Evolutionary conservation across 2,797 vertebrate species (phyloP), one percentile per base, ranked within the genome.

Genomic region (Thalassophryne amazonica): DNA sequence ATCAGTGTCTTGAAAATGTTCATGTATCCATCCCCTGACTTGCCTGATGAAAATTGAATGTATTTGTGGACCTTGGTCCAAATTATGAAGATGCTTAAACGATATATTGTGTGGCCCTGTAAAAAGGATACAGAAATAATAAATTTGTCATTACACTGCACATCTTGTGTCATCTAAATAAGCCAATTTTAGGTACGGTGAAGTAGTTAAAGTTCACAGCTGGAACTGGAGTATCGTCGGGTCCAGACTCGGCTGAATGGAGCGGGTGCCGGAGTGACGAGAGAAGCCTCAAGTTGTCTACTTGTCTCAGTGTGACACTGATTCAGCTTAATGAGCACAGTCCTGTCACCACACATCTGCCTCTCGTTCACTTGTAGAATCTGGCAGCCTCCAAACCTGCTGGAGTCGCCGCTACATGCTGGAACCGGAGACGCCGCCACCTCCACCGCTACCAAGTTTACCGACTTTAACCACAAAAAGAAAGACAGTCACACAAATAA

Each of bases 301-400:
- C 64, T 86, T 92, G 91, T 91, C 90, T 91, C 83, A 76, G 69
- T 60, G 77, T 91, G 92, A 91, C 69, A 77, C 87, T 91, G 89
- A 91, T 92, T 91, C 75, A 68, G 56, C 73, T 81, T 91, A 92
- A 93, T 83, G 85, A 94, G 90, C 76, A 68, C 82, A 79, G 69
- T 61, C 76, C 74, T 92, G 90, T 92, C 91, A 89, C 68, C 82
- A 82, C 86, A 89, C 88, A 88, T 92, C 86, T 83, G 85, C 79
- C 77, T 81, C 77, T 56, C 91, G 89, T 90, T 96, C 94, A 94
- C 89, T 97, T 97, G 90, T 96, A 95, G 89, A 94, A 93, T 81
- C 93, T 93, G 91, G 94, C 95, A 87, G 94, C 92, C 71, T 93
- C 89, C 11, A 89, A 95, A 90, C 95, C 95, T 14, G 94, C 94